phyloP scores from a whole-genome alignment of 2,888 invertebrate genomes.

The Physocephala rufipes region DNA sequence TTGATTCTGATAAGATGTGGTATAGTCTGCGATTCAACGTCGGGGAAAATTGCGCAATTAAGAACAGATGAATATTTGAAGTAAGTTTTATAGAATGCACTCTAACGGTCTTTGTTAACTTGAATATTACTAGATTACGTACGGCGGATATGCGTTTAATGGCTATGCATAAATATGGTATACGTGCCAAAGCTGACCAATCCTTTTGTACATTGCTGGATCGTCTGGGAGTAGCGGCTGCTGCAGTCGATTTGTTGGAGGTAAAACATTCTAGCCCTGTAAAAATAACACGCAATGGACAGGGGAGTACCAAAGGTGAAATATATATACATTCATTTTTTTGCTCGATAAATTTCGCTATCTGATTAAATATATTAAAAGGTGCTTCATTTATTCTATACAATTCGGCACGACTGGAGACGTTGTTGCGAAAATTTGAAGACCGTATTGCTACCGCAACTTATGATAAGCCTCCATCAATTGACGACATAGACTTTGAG shows the following conservation, averaged over 20 bases:
- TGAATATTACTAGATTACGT: constrained; percentile 66
- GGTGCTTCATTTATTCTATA: constrained; percentile 81
- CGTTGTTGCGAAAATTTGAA: constrained; percentile 73
- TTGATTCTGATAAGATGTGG: constrained; percentile 66
- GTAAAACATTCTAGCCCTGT: constrained; percentile 71
- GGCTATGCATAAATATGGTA: constrained; percentile 75
- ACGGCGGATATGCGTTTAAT: constrained; percentile 73
- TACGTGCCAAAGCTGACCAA: constrained; percentile 66
- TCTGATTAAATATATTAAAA: constrained; percentile 53
- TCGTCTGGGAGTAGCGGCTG: constrained; percentile 74
- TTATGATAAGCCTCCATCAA: constrained; percentile 72
- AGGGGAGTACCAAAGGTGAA: constrained; percentile 59
- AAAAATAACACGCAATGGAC: constrained; percentile 65
- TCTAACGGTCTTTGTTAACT: not conserved
- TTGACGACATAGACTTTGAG: constrained; percentile 72
- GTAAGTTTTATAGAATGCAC: constrained; percentile 43
- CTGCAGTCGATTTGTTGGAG: constrained; percentile 75
- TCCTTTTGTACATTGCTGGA: constrained; percentile 70
- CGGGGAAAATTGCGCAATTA: constrained; percentile 68
- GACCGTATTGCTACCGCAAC: constrained; percentile 68
- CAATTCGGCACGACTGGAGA: constrained; percentile 78
- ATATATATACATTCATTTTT: not conserved
- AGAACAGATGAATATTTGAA: constrained; percentile 48
- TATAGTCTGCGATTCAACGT: constrained; percentile 70
- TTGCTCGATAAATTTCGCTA: not conserved